Evolutionary conservation across 2,797 vertebrate genomes (phyloP), one percentile per base, ranked within the genome.

Genomic region (Catostomus latipinnis): DNA sequence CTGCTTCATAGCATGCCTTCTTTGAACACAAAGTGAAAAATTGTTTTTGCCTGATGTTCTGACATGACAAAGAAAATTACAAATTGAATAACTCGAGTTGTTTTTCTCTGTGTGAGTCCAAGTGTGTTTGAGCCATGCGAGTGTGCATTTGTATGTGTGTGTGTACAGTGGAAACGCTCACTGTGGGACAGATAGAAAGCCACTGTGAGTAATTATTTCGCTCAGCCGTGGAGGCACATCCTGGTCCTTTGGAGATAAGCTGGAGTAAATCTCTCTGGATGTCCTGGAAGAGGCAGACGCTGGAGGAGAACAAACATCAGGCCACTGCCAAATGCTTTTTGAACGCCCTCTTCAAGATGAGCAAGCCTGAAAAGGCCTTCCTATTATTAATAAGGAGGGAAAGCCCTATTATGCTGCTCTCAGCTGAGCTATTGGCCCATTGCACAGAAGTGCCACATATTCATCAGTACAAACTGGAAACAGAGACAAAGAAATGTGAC

Each of bases 211-310:
- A 92, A 94, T 94, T 89, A 88, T 93, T 92, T 92, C 85, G 86
- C 91, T 92, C 87, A 89, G 87, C 88, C 86, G 89, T 85, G 85
- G 85, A 90, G 89, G 81, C 84, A 87, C 87, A 92, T 93, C 88
- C 90, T 93, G 87, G 87, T 91, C 89, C 90, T 93, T 92, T 92
- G 92, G 87, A 94, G 91, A 94, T 92, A 94, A 95, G 87, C 90
- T 75, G 80, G 74, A 90, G 83, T 90, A 93, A 91, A 94, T 93
- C 93, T 92, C 84, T 76, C 89, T 91, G 88, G 63, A 89, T 86
- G 75, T 93, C 90, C 90, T 89, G 83, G 77, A 92, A 92, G 90
- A 88, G 89, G 90, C 87, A 86, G 84, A 86, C 87, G 87, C 77
- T 83, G 78, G 86, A 88, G 85, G 81, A 89, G 82, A 91, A 90